Evolutionary conservation across 2,888 invertebrate species (phyloP), one percentile per base, ranked within the genome.

Genomic region (Theristus sp.): DNA sequence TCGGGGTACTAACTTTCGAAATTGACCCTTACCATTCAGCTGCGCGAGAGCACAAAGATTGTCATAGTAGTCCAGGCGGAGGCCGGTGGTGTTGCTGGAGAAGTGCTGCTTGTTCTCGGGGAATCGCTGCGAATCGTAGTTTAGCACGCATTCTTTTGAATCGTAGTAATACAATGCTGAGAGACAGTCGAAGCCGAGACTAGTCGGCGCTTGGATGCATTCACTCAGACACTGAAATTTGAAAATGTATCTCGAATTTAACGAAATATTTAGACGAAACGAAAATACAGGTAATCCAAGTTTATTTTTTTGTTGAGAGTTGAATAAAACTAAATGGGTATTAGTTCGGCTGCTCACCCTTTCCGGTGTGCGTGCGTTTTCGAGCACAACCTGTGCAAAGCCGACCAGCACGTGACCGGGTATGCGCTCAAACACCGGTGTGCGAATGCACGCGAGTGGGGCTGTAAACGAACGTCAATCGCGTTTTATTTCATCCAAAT

Each of bases 151-250:
- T 28, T 61, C 57, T n/a, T 53, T 24, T 20, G 31, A 30, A 2
- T 57, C 49, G 58, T 27, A 49, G 31, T 57, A 62, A 29, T 61
- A 62, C 62, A 62, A 61, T 22, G 52, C 62, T n/a, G 62, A 62
- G 6, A 60, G 25, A 31, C 62, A 62, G 13, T 25, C 30, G 30
- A 62, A 61, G 3, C 52, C 49, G 31, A 55, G 22, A 17, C 2
- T 46, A 2, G 1, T 6, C 22, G n/a, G 3, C 20, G 60, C 31
- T 20, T 25, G 13, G 27, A 62, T n/a, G 31, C 62, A 62, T 46
- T 62, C 60, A 47, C 24, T 24, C 38, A 62, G 26, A 26, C 62
- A 62, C 62, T 62, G 31, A 31, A 60, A 62, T 47, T 46, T 49
- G 49, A 3, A 22, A n/a, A n/a, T n/a, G n/a, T n/a, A n/a, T n/a